phyloP scores from a whole-genome alignment of 30 jellyfish, hydroid and myxozoan species.

The Catostylus mosaicus region DNA sequence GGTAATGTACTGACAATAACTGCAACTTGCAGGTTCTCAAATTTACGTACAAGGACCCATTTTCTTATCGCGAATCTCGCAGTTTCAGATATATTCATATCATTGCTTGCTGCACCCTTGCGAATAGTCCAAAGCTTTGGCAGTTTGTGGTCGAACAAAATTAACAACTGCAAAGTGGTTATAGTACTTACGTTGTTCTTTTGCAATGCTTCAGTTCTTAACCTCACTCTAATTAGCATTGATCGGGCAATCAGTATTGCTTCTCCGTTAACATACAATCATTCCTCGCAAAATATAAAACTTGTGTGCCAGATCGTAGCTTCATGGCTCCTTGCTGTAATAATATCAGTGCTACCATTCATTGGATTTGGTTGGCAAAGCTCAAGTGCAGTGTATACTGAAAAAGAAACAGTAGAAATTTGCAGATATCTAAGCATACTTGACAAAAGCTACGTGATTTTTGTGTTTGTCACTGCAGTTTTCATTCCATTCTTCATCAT shows the following conservation, averaged over 20 bases:
- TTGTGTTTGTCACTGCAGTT: slow-evolving; percentile 57
- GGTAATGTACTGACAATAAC: slow-evolving; percentile 49
- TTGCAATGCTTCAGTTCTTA: slow-evolving; percentile 70
- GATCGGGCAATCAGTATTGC: slow-evolving; percentile 66
- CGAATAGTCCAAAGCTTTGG: slow-evolving; percentile 50
- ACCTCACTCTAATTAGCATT: slow-evolving; percentile 61
- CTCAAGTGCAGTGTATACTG: neutral
- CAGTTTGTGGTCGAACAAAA: slow-evolving; percentile 34
- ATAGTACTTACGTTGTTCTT: slow-evolving; percentile 53
- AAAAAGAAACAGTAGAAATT: neutral
- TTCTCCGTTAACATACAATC: slow-evolving; percentile 62
- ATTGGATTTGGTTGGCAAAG: slow-evolving; percentile 59
- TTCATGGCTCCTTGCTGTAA: slow-evolving; percentile 49
- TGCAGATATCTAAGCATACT: slow-evolving; percentile 63
- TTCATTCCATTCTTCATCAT: slow-evolving; percentile 58
- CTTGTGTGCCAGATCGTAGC: slow-evolving; percentile 15
- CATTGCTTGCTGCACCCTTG: slow-evolving; percentile 67
- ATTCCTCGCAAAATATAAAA: neutral
- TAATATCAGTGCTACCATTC: slow-evolving; percentile 48
- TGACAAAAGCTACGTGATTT: slow-evolving; percentile 32
- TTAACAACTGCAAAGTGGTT: slow-evolving; percentile 45
- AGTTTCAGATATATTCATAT: slow-evolving; percentile 52
- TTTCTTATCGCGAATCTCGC: slow-evolving; percentile 59
- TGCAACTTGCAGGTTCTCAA: slow-evolving; percentile 40
- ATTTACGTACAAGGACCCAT: slow-evolving; percentile 51